Evolutionary conservation across 2,797 vertebrate species (phyloP), one percentile per base, ranked within the genome.

Genomic region (Picus viridis): DNA sequence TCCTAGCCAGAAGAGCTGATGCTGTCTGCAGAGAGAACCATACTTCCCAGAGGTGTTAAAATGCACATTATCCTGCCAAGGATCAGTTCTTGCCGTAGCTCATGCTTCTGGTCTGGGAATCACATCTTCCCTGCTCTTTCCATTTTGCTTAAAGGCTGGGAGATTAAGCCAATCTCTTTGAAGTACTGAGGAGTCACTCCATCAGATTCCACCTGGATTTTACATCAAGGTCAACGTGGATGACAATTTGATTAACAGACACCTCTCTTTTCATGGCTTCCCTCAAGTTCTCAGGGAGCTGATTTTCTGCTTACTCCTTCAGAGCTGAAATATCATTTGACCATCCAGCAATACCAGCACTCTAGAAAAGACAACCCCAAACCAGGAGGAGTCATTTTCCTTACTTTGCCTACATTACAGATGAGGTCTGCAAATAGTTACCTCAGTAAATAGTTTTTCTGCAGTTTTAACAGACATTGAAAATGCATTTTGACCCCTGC

Each of bases 401-500:
- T 14, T 53, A 58, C 29, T 94, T 91, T 61, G 3, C 8, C 22
- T 47, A 89, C 26, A 18, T 53, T 64, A 53, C 10, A 65, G 71
- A 49, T 20, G 10, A 74, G 45, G 58, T n/a, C 39, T 74, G 9
- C 34, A 41, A 64, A 45, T n/a, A 78, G 36, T 59, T 53, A 84
- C 54, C 26, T 56, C 53, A 56, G 34, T 70, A 90, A 83, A 75
- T 41, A 11, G 12, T 57, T 86, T 81, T 93, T 26, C 54, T 58
- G 51, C 29, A 70, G 41, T 30, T 91, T 87, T 76, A 80, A 75
- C 45, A 78, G 47, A 27, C 57, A 49, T 27, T 68, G 49, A 77
- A 94, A 92, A 94, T 61, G 8, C 9, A 43, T 71, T 90, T 73
- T 86, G 22, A 30, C 43, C 83, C 36, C 5, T 68, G 54, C 16